phyloP scores from a whole-genome alignment of 2,888 invertebrate species.

The Hydropsyche betteni region DNA sequence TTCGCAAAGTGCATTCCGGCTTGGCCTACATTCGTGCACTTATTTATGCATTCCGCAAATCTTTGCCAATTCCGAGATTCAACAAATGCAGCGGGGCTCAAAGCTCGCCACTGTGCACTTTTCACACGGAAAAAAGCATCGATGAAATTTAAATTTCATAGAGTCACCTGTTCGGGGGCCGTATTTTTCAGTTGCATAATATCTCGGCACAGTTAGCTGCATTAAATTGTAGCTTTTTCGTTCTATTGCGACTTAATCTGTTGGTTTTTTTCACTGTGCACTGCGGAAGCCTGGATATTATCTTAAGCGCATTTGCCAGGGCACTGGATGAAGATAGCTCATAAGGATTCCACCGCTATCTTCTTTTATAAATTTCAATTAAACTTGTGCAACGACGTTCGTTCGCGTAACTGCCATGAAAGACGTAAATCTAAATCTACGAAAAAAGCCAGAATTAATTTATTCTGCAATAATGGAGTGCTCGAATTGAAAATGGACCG shows the following conservation, averaged over 20 bases:
- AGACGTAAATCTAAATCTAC: conserved; percentile 3
- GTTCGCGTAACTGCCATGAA: neutral
- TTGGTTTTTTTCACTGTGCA: no score
- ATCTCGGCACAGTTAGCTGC: no score
- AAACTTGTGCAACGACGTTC: conserved; percentile 18
- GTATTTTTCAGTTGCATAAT: no score
- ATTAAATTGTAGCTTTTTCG: no score
- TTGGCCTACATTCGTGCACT: neutral
- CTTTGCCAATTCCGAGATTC: neutral
- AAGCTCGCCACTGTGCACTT: no score
- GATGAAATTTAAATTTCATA: no score
- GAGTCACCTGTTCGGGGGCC: no score
- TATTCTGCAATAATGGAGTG: neutral
- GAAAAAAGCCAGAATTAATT: conserved; percentile 3
- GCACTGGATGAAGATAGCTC: conserved; percentile 1
- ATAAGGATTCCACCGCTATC: conserved; percentile 3
- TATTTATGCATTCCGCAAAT: conserved; percentile 22
- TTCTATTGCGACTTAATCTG: no score
- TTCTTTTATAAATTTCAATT: conserved; percentile 18
- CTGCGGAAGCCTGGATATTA: no score
- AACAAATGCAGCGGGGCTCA: neutral
- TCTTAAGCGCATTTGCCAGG: no score
- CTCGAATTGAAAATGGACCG: neutral
- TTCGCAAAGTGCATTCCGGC: conserved; percentile 12
- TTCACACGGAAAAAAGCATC: no score